These are phyloP conservation scores for Gallirallus australis DNA, from an alignment of 2,797 vertebrate species.

Conservation along the genomic window DNA sequence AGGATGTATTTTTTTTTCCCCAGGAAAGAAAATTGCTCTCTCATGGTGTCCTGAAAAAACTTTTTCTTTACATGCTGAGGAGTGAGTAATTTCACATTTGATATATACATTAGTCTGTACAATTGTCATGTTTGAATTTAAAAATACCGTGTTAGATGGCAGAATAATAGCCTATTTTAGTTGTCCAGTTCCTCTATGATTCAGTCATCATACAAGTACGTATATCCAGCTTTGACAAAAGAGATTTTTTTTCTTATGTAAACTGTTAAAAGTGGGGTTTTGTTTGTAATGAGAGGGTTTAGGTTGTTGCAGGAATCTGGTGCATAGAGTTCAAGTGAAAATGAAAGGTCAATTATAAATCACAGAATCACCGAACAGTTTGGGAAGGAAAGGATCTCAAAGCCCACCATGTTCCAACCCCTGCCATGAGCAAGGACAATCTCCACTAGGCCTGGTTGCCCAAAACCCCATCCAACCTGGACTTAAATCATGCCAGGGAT, in stretches of 20 bases:
- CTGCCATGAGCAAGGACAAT: too few species aligned
- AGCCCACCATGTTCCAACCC: too few species aligned
- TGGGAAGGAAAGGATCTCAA: too few species aligned
- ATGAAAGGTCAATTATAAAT: background rate
- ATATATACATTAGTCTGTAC: too few species aligned
- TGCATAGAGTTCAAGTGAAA: background rate
- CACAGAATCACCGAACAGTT: too few species aligned
- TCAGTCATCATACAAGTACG: background rate
- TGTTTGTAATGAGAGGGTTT: background rate
- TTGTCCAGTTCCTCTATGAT: background rate
- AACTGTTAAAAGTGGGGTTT: background rate
- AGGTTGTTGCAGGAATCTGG: background rate
- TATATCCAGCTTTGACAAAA: background rate
- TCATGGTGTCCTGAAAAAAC: background rate
- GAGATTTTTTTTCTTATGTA: accelerated
- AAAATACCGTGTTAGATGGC: background rate
- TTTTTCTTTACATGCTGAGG: background rate
- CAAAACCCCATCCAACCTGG: too few species aligned
- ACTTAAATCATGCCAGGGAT: too few species aligned
- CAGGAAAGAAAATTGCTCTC: background rate
- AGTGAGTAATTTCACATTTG: background rate
- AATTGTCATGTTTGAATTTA: background rate
- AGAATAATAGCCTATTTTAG: background rate
- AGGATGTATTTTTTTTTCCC: accelerated
- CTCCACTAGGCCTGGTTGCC: too few species aligned